Conservation (phyloP, 1,140 invertebrate genomes). For the Magallana ariakensis region DNA sequence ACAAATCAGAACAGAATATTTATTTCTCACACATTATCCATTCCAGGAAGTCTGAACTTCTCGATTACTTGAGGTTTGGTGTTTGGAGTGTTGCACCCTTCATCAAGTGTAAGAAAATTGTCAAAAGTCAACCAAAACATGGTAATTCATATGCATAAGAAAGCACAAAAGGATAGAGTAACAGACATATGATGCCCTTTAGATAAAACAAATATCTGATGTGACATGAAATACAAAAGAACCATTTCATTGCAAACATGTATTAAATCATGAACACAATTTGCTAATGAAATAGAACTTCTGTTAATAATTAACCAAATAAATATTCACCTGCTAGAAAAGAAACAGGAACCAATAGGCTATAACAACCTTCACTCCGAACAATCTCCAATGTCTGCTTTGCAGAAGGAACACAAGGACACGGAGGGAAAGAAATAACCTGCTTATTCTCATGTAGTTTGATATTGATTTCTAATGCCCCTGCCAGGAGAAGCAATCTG, state of each 20-base stretch:
- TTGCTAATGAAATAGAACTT: neutral
- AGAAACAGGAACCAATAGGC: neutral
- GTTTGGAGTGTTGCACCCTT: neutral
- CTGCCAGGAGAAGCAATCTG: neutral
- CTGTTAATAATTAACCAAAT: neutral
- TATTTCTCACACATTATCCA: neutral
- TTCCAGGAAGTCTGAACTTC: neutral
- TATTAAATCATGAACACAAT: neutral
- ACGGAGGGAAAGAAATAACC: neutral
- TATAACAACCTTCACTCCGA: neutral
- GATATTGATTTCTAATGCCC: neutral
- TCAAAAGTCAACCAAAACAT: neutral
- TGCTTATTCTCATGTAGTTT: neutral
- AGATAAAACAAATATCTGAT: neutral
- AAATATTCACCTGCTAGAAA: neutral
- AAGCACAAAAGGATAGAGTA: neutral
- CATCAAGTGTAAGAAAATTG: neutral
- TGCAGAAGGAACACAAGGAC: neutral
- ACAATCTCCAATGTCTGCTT: neutral
- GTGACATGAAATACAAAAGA: conserved; percentile 3
- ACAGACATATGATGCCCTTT: neutral
- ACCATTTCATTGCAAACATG: conserved; percentile 10
- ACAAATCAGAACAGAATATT: neutral
- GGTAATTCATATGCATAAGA: neutral
- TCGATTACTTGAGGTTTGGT: neutral